Base-by-base conservation (phyloP, 2,113 vertebrate genomes). In the Hypanus sabinus region DNA sequence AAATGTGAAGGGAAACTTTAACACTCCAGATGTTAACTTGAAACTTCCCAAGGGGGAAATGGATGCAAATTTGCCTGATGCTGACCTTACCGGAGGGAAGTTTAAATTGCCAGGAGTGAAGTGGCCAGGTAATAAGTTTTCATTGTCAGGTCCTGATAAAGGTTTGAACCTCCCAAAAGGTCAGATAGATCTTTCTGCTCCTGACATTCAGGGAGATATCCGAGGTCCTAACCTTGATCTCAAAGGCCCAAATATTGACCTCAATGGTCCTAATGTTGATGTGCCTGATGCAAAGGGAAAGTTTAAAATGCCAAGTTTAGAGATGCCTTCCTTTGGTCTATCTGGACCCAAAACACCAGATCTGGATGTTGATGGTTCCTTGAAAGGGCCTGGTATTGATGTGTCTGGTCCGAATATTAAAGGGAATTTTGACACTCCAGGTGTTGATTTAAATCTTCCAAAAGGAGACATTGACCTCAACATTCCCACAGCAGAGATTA, bases 261-360 rank as follows among this genome's bases (percentile, higher is more conserved):
- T 96, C 14, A 95, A 94, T 27, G 94, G 80, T 94, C 94, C 95
- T 73, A 94, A 94, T 95, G 24, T 79, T 95, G 57, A 96, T 95
- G 93, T 33, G 94, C 30, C 88, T 60, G 57, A 77, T 36, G 3
- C 96, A 33, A 96, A 96, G 75, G 1, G 96, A 0, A 96, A 95
- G 77, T 93, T 95, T 9, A 55, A 96, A 10, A 92, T 95, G 8
- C 95, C 95, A 81, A 3, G 94, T 94, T 18, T 94, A 93, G 11
- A 96, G 95, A 96, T 95, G 76, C 91, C 95, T 38, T 96, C 95
- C 1, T 11, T 95, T 0, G 95, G 94, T 73, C 68, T 96, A 77
- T 94, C 94, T 38, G 96, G 94, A 70, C 94, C 95, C 33, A 94
- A 95, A 93, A 0, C 96, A 7, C 94, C 96, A 65, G 95, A 95